Conservation (phyloP, 2,113 vertebrate genomes). For the Daubentonia madagascariensis region DNA sequence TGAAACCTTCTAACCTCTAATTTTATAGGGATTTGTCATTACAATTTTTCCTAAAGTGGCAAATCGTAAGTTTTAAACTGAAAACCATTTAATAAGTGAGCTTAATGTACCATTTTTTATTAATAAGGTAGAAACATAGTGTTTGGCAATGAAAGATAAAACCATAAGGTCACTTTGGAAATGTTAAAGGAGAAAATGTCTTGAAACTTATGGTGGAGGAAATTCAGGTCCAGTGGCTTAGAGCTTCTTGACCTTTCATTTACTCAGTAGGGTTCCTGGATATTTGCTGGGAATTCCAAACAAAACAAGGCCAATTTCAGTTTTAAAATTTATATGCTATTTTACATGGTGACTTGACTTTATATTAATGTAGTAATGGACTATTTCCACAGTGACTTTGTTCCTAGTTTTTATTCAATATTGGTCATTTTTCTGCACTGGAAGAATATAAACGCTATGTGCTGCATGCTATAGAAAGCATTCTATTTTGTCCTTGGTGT, state of each 20-base stretch:
- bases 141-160: background rate
- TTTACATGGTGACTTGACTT: background rate
- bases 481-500: background rate
- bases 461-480: accelerated
- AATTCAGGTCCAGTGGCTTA: background rate
- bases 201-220: background rate
- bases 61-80: background rate
- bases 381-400: background rate
- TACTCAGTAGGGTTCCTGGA: background rate
- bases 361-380: background rate
- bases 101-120: background rate
- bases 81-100: background rate
- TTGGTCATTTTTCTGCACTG: background rate
- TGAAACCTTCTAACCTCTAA: background rate
- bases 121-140: background rate
- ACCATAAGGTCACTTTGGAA: background rate
- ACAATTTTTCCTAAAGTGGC: background rate
- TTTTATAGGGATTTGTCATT: background rate
- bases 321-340: background rate
- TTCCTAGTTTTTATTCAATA: background rate
- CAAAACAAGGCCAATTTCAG: background rate
- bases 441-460: background rate
- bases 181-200: background rate
- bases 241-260: background rate
- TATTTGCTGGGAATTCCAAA: background rate